phyloP scores from a whole-genome alignment of 2,888 invertebrate genomes.

The Atethmia centrago region DNA sequence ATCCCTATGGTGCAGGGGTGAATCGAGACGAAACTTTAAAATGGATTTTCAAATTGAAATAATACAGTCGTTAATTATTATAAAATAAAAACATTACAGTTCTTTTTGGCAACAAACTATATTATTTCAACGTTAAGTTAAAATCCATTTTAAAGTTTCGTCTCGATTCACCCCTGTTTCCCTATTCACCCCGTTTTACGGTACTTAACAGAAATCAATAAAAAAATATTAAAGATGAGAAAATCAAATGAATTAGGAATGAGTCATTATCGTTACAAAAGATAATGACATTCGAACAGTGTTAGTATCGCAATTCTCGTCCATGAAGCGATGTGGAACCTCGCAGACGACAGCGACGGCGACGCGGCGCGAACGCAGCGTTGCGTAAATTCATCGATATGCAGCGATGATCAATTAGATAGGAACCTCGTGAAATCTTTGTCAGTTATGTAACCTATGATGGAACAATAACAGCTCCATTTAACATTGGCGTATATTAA shows the following conservation, averaged over 20 bases:
- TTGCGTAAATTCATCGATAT: conserved; percentile 84
- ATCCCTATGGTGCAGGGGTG: too few relatives aligned
- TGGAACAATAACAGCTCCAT: conserved; percentile 66
- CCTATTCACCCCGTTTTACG: too few relatives aligned
- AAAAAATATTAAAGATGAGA: conserved; percentile 7
- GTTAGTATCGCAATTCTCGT: conserved; percentile 51
- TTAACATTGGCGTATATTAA: conserved; percentile 33
- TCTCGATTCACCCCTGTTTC: too few relatives aligned
- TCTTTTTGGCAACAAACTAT: too few relatives aligned
- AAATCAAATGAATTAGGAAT: conserved; percentile 27
- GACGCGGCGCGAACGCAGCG: conserved; percentile 61
- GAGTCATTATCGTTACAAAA: conserved; percentile 41
- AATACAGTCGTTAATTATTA: too few relatives aligned
- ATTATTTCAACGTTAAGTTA: too few relatives aligned
- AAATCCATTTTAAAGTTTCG: too few relatives aligned
- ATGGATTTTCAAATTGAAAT: too few relatives aligned
- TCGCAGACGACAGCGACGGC: conserved; percentile 59
- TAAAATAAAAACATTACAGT: too few relatives aligned
- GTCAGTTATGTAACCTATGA: conserved; percentile 76
- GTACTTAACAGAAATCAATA: conserved; percentile 26
- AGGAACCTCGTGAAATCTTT: conserved; percentile 73
- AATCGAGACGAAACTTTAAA: too few relatives aligned
- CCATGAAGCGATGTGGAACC: conserved; percentile 61
- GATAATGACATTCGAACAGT: conserved; percentile 49
- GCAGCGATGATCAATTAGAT: conserved; percentile 80